A percentile compares a stretch with the other conserved stretches of the same genome.
Evolutionary conservation across 2,888 invertebrate genomes (phyloP).

Genomic region (Tachina lurida): DNA sequence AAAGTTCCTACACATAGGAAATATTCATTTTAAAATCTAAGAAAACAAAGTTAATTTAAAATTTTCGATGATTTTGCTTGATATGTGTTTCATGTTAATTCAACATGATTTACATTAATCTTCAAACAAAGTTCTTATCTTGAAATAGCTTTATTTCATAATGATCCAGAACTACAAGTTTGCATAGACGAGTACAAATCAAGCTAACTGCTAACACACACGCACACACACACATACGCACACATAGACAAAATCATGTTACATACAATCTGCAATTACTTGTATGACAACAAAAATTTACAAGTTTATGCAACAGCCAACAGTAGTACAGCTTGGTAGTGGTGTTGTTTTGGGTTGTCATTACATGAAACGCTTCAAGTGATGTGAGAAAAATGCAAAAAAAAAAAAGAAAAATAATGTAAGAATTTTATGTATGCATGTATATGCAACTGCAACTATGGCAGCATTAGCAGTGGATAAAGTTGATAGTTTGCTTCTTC

Average conservation of each 20-base stretch:
- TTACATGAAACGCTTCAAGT: constrained; percentile 71
- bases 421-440: neutral
- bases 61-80: too few species aligned
- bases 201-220: neutral
- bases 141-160: too few species aligned
- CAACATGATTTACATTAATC: too few species aligned
- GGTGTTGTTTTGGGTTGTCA: constrained; percentile 70
- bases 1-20: too few species aligned
- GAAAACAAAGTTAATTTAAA: too few species aligned
- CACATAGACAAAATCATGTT: neutral
- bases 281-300: constrained; percentile 77
- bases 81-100: too few species aligned
- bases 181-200: neutral
- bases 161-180: neutral
- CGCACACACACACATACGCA: neutral
- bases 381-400: constrained; percentile 56
- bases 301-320: constrained; percentile 68
- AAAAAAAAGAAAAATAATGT: constrained; percentile 1
- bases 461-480: constrained; percentile 15
- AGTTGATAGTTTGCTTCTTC: neutral
- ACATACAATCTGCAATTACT: constrained; percentile 49
- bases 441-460: constrained; percentile 22
- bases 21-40: too few species aligned
- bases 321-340: constrained; percentile 54
- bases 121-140: too few species aligned